phyloP scores from a whole-genome alignment of 2,113 vertebrate genomes.

The Enhydra lutris region DNA sequence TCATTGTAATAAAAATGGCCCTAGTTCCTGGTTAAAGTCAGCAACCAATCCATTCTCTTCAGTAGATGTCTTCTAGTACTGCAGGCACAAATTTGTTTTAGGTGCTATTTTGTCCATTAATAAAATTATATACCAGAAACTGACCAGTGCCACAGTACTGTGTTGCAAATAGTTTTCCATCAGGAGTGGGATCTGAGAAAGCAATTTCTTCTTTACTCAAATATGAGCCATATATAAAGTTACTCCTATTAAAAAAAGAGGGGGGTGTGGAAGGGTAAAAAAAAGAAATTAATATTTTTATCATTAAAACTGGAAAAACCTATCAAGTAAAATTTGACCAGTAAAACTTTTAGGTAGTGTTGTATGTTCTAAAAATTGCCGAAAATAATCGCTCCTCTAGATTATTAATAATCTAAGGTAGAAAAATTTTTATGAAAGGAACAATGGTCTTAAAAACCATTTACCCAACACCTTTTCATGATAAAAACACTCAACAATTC shows the following conservation, averaged over 20 bases:
- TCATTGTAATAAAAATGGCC: slow-evolving; percentile 82
- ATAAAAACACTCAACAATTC: slow-evolving; percentile 37
- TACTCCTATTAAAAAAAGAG: slow-evolving; percentile 86
- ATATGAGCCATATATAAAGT: slow-evolving; percentile 97
- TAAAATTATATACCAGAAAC: slow-evolving; percentile 99
- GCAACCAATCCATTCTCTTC: slow-evolving; percentile 34
- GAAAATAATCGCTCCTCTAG: slow-evolving; percentile 25
- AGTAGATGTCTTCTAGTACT: slow-evolving; percentile 68
- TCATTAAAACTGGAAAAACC: slow-evolving; percentile 37
- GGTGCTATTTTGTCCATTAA: slow-evolving; percentile 87
- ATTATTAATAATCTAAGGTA: slow-evolving; percentile 19
- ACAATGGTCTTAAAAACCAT: slow-evolving; percentile 40
- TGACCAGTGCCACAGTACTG: slow-evolving; percentile 95
- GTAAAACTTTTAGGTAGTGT: background rate
- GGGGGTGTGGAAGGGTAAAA: background rate
- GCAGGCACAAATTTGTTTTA: slow-evolving; percentile 59
- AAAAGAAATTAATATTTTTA: slow-evolving; percentile 7
- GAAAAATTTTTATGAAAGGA: background rate
- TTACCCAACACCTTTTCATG: background rate
- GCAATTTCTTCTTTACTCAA: slow-evolving; percentile 99
- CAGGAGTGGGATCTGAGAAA: slow-evolving; percentile 98
- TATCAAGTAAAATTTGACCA: slow-evolving; percentile 20
- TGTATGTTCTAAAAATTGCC: background rate
- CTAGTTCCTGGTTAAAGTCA: slow-evolving; percentile 81
- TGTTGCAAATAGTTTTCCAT: slow-evolving; percentile 97